Evolutionary conservation across 2,888 invertebrate species (phyloP), one percentile per base, ranked within the genome.

Genomic region (Scaptomyza polygonia): DNA sequence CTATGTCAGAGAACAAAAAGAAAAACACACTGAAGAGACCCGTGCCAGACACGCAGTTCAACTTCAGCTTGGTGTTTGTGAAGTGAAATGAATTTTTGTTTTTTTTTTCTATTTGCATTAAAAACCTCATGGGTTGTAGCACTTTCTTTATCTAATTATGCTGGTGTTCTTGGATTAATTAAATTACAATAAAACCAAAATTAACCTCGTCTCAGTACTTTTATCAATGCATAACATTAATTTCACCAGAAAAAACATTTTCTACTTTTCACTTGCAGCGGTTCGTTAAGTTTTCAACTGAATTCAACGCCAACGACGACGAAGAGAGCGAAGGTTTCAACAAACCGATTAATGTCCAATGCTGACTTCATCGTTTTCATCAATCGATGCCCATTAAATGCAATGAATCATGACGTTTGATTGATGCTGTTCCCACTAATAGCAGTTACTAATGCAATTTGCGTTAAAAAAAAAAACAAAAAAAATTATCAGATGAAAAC

Each of bases 111-210:
- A 71, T 51, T 67, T 55, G 49, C 74, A 49, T 77, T n/a, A 34
- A n/a, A n/a, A 36, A 14, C 54, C 54, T 73, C 75, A 73, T 79
- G 67, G 66, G 63, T 66, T 69, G 66, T 65, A 77, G 56, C 74
- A 88, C 85, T 88, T 86, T 88, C 88, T 84, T 84, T 61, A 57
- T 63, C 84, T 88, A 88, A 84, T 88, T 88, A 84, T 84, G 86
- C 85, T 57, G 72, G 75, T 83, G 75, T 80, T 80, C 78, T 83
- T 80, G 48, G 79, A 73, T 85, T 85, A 87, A 85, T 85, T 85
- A 67, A 85, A 85, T 86, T 88, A 85, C 48, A 84, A 86, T 88
- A 84, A 86, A 84, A 72, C 68, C 72, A 68, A 75, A 83, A 88
- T 86, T 86, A 83, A 83, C 79, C 57, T 43, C 65, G 9, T 16